Evolutionary conservation across 2,888 invertebrate genomes (phyloP).

Genomic region (Glyphotaelius pellucidus): DNA sequence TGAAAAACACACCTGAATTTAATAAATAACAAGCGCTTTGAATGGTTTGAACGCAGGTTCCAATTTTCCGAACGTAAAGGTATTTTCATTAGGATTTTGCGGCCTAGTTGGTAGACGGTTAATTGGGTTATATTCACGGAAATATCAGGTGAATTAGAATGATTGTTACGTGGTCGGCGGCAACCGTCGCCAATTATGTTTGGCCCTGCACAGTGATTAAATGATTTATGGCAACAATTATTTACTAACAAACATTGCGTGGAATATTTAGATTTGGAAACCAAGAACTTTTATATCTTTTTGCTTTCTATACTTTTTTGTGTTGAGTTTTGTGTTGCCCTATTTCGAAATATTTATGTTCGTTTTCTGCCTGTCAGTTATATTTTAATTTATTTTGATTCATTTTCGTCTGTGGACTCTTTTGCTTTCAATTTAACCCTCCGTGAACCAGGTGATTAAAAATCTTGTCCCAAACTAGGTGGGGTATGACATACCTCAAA

Average conservation of each 20-base stretch:
- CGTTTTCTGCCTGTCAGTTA: too few species aligned
- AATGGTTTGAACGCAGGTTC: background rate
- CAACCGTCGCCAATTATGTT: background rate
- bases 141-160: background rate
- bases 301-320: background rate
- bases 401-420: too few species aligned
- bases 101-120: background rate
- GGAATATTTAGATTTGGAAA: background rate
- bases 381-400: too few species aligned
- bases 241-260: background rate
- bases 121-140: background rate
- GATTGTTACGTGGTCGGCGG: background rate
- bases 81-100: background rate
- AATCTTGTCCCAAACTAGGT: too few species aligned
- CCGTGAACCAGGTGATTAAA: too few species aligned
- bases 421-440: too few species aligned
- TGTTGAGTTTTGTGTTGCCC: too few species aligned
- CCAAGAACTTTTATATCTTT: background rate
- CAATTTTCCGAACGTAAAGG: background rate
- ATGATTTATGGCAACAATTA: background rate
- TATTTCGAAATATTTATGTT: too few species aligned
- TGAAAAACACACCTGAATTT: background rate
- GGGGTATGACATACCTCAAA: too few species aligned
- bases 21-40: background rate
- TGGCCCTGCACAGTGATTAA: background rate